Evolutionary conservation across 2,888 invertebrate genomes (phyloP).

Genomic region (Cerastoderma edule): DNA sequence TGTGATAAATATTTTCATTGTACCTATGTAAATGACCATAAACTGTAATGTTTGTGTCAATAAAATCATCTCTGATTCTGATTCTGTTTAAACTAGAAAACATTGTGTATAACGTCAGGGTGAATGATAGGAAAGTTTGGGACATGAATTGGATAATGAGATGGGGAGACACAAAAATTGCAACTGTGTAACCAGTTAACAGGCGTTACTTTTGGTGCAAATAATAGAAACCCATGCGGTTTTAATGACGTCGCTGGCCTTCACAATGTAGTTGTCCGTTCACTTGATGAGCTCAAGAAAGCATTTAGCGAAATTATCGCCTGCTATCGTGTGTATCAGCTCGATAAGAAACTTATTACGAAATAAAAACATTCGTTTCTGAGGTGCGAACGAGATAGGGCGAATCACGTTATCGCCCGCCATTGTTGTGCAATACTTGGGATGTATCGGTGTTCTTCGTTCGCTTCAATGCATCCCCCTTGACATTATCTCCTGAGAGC

Average conservation of each 20-base stretch:
- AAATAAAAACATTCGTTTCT: constrained; percentile 30
- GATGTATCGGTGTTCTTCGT: constrained; percentile 16
- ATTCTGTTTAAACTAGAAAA: no score
- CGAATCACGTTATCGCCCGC: constrained; percentile 24
- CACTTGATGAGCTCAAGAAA: constrained; percentile 27
- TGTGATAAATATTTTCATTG: no score
- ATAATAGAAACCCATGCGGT: constrained; percentile 10
- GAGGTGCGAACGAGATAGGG: constrained; percentile 24
- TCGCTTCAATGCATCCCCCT: not conserved
- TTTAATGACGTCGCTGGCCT: constrained; percentile 3
- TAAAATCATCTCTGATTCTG: no score
- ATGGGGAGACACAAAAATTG: no score
- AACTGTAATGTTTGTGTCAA: no score
- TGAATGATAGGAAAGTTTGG: no score
- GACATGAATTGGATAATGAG: no score
- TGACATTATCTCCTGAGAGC: constrained; percentile 5
- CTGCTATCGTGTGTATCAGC: constrained; percentile 38
- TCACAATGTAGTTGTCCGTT: constrained; percentile 4
- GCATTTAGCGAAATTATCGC: constrained; percentile 52
- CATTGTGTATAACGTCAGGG: no score
- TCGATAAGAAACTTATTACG: constrained; percentile 35
- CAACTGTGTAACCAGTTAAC: no score
- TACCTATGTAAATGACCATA: no score
- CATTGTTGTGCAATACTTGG: constrained; percentile 27
- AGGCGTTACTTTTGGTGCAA: no score